Conservation (phyloP, 2,888 invertebrate genomes). For the Germaria angustata region DNA sequence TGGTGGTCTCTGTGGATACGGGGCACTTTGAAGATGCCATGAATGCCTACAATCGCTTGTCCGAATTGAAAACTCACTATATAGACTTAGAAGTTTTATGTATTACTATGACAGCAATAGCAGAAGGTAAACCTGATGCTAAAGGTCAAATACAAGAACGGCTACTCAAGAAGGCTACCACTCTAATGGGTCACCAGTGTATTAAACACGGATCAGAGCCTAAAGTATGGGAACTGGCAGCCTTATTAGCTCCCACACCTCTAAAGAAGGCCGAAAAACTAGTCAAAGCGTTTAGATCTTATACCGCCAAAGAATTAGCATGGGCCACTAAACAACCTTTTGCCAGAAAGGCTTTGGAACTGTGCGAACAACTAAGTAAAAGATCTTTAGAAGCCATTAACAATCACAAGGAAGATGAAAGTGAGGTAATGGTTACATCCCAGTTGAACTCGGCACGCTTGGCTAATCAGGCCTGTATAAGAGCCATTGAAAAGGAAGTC, state of each 20-base stretch:
- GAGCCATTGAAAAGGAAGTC: constrained; percentile 79
- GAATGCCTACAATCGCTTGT: constrained; percentile 89
- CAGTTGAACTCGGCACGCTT: constrained; percentile 83
- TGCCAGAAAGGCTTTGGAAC: constrained; percentile 83
- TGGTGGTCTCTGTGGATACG: constrained; percentile 92
- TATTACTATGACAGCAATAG: constrained; percentile 86
- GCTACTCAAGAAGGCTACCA: constrained; percentile 75
- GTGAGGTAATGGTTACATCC: constrained; percentile 81
- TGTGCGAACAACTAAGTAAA: constrained; percentile 83
- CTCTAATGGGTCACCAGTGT: constrained; percentile 77
- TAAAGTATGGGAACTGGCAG: constrained; percentile 90
- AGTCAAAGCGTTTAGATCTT: constrained; percentile 88
- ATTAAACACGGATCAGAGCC: constrained; percentile 84
- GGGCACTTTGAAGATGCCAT: constrained; percentile 92
- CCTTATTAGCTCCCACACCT: constrained; percentile 83
- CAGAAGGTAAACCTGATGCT: constrained; percentile 84
- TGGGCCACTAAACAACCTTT: constrained; percentile 83
- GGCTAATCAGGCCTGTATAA: constrained; percentile 82
- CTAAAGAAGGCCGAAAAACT: constrained; percentile 85
- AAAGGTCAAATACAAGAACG: constrained; percentile 81
- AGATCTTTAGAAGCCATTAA: constrained; percentile 82
- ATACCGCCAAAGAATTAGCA: constrained; percentile 82
- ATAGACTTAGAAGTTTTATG: constrained; percentile 88
- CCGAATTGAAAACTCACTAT: constrained; percentile 92
- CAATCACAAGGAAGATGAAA: constrained; percentile 81